Base-by-base conservation (phyloP, 2,888 invertebrate genomes). In the Pseudolycoriella hygida region DNA sequence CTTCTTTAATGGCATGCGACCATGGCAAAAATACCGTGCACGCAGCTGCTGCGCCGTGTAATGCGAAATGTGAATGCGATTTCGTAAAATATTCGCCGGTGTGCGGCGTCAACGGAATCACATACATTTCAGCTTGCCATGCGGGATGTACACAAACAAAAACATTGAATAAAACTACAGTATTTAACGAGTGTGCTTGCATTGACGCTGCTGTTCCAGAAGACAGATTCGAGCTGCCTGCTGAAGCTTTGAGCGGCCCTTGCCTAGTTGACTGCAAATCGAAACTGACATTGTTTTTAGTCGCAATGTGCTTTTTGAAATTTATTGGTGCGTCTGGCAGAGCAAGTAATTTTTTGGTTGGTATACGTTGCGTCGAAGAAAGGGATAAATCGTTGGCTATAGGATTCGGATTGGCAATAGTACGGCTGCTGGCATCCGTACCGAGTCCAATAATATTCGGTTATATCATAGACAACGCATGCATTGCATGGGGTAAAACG, bases 381-480 rank as follows among this genome's bases (percentile, higher is more conserved):
- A 74, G 76, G 56, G 81, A 81, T 56, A 80, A 80, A 58, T 71
- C 80, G 0, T 74, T 77, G 1, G 76, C 80, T 2, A 76, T 81
- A 71, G 81, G 80, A 25, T 73, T 80, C 47, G 73, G 76, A 19
- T 65, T 80, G 51, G 77, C 74, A 58, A 66, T 80, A 53, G 72
- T 78, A 69, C 78, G 78, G 49, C 64, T 80, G 46, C 73, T 79
- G 53, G 77, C 80, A 10, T 79, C 81, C 54, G 77, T 83, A 52
- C 84, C 84, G 1, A 78, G 80, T 42, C 84, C 84, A 0, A 79
- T 85, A 51, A 67, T 83, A 47, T 81, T 81, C 54, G 84, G 84
- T 45, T 76, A 73, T 54, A 72, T 84, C 45, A 70, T 83, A 53
- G 64, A 66, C 53, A 57, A 57, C 34, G 71, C 78, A 6, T 82